Conservation (phyloP, 2,797 vertebrate genomes). For the Oreortyx pictus region DNA sequence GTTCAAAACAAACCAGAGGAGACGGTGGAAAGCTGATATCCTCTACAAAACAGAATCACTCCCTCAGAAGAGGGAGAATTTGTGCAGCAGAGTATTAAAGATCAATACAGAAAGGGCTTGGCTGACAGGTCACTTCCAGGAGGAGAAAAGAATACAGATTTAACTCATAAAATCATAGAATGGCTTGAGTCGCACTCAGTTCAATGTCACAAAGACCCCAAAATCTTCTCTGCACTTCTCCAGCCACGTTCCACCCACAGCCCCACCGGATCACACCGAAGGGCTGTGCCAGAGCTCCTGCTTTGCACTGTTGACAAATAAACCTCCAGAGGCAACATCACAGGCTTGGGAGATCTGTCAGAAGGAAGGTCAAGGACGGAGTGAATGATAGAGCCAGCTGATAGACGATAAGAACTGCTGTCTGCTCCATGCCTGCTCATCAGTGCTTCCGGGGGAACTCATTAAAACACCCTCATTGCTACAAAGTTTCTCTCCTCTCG, state of each 20-base stretch:
- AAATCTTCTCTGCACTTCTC: background rate
- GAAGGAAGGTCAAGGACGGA: background rate
- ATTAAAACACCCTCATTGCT: conserved; percentile 37
- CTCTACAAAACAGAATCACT: background rate
- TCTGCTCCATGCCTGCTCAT: background rate
- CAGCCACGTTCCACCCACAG: background rate
- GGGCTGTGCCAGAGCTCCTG: fast-evolving
- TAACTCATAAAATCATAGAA: background rate
- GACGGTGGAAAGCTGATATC: background rate
- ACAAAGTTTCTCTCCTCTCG: background rate
- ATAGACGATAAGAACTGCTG: background rate
- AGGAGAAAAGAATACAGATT: background rate
- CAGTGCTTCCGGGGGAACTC: conserved; percentile 24
- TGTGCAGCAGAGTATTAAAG: background rate
- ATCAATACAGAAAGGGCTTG: background rate
- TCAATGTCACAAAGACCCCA: background rate
- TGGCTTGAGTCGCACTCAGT: background rate
- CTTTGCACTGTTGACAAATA: background rate
- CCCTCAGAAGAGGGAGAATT: background rate
- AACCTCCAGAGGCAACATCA: background rate
- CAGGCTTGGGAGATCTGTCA: background rate
- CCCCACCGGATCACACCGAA: background rate
- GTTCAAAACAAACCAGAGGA: background rate
- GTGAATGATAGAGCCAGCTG: background rate
- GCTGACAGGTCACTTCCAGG: background rate